Evolutionary conservation across 2,888 invertebrate species (phyloP).

Genomic region (Dolomedes plantarius): DNA sequence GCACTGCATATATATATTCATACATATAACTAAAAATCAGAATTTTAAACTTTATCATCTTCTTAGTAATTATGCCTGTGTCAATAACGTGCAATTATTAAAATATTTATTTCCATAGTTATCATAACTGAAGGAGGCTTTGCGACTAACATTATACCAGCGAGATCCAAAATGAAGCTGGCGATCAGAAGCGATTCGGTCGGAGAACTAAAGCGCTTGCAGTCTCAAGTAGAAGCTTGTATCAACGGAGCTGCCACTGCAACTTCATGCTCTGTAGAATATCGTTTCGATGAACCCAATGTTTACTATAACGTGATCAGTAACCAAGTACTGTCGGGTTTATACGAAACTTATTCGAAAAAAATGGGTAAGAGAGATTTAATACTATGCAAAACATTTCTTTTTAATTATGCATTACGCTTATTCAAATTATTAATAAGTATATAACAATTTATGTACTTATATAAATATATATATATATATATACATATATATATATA

Average conservation of each 20-base stretch:
- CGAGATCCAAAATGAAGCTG: constrained; percentile 74
- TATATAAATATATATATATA: no score
- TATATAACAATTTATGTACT: no score
- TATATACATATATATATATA: no score
- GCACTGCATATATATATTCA: no score
- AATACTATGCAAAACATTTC: no score
- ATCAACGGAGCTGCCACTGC: constrained; percentile 75
- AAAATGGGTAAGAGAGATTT: constrained; percentile 71
- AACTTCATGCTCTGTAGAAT: constrained; percentile 62
- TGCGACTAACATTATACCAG: constrained; percentile 72
- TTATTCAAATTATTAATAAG: no score
- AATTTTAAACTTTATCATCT: no score
- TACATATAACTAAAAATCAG: no score
- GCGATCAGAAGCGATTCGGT: constrained; percentile 74
- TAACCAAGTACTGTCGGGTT: constrained; percentile 74
- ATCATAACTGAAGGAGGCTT: constrained; percentile 72
- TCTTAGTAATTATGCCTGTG: no score
- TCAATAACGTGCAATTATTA: no score
- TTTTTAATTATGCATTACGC: not conserved
- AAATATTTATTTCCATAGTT: no score
- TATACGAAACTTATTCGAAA: constrained; percentile 74
- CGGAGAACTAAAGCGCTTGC: constrained; percentile 74
- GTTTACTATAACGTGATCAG: constrained; percentile 75
- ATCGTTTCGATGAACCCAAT: constrained; percentile 2
- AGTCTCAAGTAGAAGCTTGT: constrained; percentile 74